Conservation (phyloP, 2,888 invertebrate species). For the Stramonita haemastoma region DNA sequence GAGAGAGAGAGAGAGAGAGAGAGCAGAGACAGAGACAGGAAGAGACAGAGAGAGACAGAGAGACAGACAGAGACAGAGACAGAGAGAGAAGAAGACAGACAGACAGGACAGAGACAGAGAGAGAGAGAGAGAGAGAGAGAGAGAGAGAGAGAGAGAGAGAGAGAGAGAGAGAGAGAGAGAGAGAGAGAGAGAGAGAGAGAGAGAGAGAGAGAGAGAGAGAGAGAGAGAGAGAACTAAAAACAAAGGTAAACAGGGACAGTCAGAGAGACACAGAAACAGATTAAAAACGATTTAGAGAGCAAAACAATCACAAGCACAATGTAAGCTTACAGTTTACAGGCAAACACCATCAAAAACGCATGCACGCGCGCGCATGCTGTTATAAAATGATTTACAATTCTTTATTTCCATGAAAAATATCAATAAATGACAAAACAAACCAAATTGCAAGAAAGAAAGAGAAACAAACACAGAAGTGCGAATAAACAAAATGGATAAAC, state of each 20-base stretch:
- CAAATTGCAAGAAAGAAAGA: too few relatives aligned
- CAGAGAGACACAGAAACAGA: too few relatives aligned
- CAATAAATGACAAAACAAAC: too few relatives aligned
- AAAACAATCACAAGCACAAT: background rate
- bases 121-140: conserved; percentile 22
- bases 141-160: conserved; percentile 27
- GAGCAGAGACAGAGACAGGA: background rate
- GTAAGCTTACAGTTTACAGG: too few relatives aligned
- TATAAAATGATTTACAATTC: too few relatives aligned
- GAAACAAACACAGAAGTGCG: too few relatives aligned
- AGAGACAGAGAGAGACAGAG: background rate
- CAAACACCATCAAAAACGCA: too few relatives aligned
- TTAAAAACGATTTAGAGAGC: background rate
- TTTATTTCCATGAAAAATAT: too few relatives aligned
- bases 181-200: background rate
- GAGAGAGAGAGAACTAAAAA: background rate
- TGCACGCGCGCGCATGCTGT: too few relatives aligned
- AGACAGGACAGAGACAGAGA: background rate
- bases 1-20: too few relatives aligned
- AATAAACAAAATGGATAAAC: too few relatives aligned
- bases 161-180: conserved; percentile 2
- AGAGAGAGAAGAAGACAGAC: background rate
- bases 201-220: background rate
- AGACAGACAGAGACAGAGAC: background rate
- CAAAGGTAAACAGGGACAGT: too few relatives aligned